Evolutionary conservation across 2,888 invertebrate species (phyloP).

Genomic region (Villa cingulata): DNA sequence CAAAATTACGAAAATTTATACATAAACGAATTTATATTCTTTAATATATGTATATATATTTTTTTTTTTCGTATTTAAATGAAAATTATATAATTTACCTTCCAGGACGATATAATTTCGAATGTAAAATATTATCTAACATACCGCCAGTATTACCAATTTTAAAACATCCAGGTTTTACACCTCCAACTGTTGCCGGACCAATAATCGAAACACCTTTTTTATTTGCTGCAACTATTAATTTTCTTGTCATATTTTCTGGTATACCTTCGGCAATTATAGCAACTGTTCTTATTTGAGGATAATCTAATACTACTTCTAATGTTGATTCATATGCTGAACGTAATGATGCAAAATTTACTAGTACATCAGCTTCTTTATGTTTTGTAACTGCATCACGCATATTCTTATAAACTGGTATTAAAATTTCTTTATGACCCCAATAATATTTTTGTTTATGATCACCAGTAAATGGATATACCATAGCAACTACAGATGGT

Average conservation of each 20-base stretch:
- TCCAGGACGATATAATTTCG: constrained; percentile 91
- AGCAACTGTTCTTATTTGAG: constrained; percentile 90
- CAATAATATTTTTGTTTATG: constrained; percentile 99
- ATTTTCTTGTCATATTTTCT: constrained; percentile 92
- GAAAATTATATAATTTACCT: constrained; percentile 35
- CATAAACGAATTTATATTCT: not conserved
- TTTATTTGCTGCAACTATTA: constrained; percentile 71
- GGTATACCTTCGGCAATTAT: constrained; percentile 99
- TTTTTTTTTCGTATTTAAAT: not conserved
- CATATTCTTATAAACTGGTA: constrained; percentile 94
- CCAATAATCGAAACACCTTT: constrained; percentile 80
- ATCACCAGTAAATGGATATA: constrained; percentile 96
- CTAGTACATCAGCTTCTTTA: constrained; percentile 84
- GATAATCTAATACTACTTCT: constrained; percentile 85
- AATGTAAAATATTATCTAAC: constrained; percentile 97
- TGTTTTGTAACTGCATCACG: constrained; percentile 91
- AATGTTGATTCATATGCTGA: constrained; percentile 95
- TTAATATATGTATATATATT: no score
- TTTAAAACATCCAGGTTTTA: constrained; percentile 98
- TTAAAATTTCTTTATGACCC: constrained; percentile 94
- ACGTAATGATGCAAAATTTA: constrained; percentile 94
- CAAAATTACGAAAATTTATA: not conserved
- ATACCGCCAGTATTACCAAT: constrained; percentile 99
- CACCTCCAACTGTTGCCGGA: constrained; percentile 92
- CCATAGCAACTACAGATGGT: constrained; percentile 90